Conservation (phyloP, 2,888 invertebrate species). For the Linnaemya tessellans region DNA sequence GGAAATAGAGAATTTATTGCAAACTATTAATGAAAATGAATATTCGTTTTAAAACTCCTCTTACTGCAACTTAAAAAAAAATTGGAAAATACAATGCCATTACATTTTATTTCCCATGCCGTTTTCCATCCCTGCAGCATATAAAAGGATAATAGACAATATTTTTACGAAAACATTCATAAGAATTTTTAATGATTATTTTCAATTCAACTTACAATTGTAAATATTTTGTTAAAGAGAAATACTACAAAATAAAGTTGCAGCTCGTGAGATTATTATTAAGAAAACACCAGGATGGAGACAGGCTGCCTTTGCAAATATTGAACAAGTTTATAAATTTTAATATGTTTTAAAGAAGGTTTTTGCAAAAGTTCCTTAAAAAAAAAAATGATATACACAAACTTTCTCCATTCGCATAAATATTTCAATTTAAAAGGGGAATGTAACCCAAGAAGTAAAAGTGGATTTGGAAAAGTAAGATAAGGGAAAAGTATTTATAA, state of each 20-base stretch:
- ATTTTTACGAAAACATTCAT: not conserved
- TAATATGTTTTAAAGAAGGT: conserved; percentile 28
- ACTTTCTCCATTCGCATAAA: not conserved
- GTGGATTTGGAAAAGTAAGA: not conserved
- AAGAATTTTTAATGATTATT: conserved; percentile 26
- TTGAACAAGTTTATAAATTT: conserved; percentile 40
- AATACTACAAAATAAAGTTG: not conserved
- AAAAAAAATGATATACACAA: not conserved
- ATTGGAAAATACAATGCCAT: too few relatives aligned
- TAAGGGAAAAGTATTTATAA: too few relatives aligned
- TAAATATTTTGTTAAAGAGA: conserved; percentile 3
- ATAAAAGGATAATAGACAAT: not conserved
- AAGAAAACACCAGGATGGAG: not conserved
- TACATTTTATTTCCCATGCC: too few relatives aligned
- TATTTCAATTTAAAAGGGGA: too few relatives aligned
- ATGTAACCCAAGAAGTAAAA: not conserved
- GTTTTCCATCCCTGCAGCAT: not conserved
- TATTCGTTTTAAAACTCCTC: too few relatives aligned
- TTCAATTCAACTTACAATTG: conserved; percentile 29
- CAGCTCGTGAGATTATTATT: not conserved
- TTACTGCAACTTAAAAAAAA: too few relatives aligned
- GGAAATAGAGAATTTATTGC: too few relatives aligned
- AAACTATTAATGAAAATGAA: too few relatives aligned
- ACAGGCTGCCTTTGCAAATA: conserved; percentile 26
- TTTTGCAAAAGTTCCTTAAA: not conserved